phyloP scores from a whole-genome alignment of 2,888 invertebrate species.

The Parochlus steinenii region DNA sequence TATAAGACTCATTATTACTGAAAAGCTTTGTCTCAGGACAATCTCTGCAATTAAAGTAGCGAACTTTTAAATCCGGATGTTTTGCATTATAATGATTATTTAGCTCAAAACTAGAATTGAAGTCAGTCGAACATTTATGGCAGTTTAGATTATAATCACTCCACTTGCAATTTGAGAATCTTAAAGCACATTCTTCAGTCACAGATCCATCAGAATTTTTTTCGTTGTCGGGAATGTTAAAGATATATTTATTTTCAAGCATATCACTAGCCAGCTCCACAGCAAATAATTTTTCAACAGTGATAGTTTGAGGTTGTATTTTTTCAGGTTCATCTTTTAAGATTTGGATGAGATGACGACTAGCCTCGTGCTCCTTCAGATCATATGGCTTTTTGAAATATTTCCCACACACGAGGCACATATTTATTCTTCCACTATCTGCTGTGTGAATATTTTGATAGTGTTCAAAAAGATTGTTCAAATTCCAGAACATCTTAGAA shows the following conservation, averaged over 20 bases:
- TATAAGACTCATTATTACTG: constrained; percentile 18
- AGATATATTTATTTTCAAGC: background rate
- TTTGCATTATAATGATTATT: constrained; percentile 1
- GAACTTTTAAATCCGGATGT: background rate
- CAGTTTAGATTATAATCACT: constrained; percentile 1
- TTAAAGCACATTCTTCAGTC: constrained; percentile 1
- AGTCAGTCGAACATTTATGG: constrained; percentile 3
- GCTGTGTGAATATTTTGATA: constrained; percentile 1
- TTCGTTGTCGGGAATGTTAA: constrained; percentile 1
- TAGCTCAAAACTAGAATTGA: background rate
- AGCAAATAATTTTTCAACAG: constrained; percentile 1
- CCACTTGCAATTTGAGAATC: constrained; percentile 1
- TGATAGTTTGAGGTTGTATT: background rate
- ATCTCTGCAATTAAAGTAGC: constrained; percentile 17
- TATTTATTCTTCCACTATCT: background rate
- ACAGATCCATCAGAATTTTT: constrained; percentile 6
- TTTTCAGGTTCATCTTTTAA: background rate
- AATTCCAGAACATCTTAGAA: constrained; percentile 7
- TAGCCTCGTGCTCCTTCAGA: background rate
- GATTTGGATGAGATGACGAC: background rate
- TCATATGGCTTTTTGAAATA: constrained; percentile 1
- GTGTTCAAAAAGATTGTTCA: background rate
- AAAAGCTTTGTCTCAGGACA: constrained; percentile 18
- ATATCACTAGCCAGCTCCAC: background rate
- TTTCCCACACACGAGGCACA: background rate